A percentile compares a stretch with the other conserved stretches of the same genome.
Evolutionary conservation across 2,888 invertebrate species (phyloP).

Genomic region (Trypoxylon attenuatum): DNA sequence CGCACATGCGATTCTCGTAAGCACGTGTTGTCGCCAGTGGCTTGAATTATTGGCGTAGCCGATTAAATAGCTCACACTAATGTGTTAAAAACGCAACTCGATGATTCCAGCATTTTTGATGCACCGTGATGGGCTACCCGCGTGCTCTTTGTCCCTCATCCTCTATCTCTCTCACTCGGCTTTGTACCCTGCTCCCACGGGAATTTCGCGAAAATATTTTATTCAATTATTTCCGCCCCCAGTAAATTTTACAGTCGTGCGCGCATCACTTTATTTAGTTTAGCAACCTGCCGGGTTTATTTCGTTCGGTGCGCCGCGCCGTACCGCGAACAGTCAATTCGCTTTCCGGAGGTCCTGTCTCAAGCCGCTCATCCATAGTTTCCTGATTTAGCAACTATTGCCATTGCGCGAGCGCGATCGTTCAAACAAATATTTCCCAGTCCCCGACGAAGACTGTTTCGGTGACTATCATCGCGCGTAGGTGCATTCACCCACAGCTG

Average conservation of each 20-base stretch:
- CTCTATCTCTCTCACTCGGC: background rate
- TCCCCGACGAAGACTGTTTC: background rate
- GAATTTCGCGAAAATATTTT: background rate
- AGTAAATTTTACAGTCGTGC: no score
- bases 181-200: background rate
- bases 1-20: conserved; percentile 50
- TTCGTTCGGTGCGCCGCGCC: no score
- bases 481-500: conserved; percentile 11
- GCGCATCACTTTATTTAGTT: background rate
- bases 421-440: background rate
- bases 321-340: no score
- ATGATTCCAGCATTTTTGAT: background rate
- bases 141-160: background rate
- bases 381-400: no score
- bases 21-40: conserved; percentile 44
- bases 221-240: background rate
- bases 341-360: no score
- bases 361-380: no score
- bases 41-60: conserved; percentile 40
- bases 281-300: no score
- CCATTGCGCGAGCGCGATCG: no score
- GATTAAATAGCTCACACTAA: conserved; percentile 36
- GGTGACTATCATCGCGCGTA: background rate
- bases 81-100: background rate
- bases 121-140: background rate